Evolutionary conservation across 2,113 vertebrate species (phyloP), one percentile per base, ranked within the genome.

Genomic region (Nibea albiflora): DNA sequence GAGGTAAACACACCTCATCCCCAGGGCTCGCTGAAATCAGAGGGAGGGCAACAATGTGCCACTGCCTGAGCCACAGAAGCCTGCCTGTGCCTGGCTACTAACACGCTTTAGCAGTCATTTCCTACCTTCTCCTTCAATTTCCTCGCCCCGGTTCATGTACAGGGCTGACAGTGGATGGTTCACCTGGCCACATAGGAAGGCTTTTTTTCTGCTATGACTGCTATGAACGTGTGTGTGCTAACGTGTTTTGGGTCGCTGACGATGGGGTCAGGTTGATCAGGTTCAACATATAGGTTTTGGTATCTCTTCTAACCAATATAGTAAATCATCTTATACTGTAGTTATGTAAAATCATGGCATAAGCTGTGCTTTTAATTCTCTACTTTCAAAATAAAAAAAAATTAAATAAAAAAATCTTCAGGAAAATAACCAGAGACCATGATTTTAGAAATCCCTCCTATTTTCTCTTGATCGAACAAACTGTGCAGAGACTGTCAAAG

Each of bases 41-140:
- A 79, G 62, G 76, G 66, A 87, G 79, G 85, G 73, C 88, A 91
- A 91, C 92, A 91, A 92, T 90, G 84, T 83, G 78, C 91, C 91
- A 89, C 85, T 91, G 81, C 82, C 88, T 78, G 72, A 39, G 63
- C 90, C 86, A 95, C 92, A 94, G 90, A 90, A 80, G 87, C 60
- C 77, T n/a, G 76, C 80, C 89, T 95, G 90, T 95, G 78, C 53
- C 54, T 14, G 81, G 77, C 79, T 56, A 58, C 87, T 85, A 85
- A 89, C 88, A 79, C 62, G 72, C 78, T 90, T 93, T 91, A 93
- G 86, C 88, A 86, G 91, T 93, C 79, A 94, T 95, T 96, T 96
- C 95, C 93, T 94, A 90, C 88, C 91, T 92, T 94, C 94, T 91
- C 84, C 83, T 93, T 87, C 88, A 91, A 95, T 95, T 95, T 96